Conservation (phyloP, 2,888 invertebrate genomes). For the Troglohyphantes excavatus region DNA sequence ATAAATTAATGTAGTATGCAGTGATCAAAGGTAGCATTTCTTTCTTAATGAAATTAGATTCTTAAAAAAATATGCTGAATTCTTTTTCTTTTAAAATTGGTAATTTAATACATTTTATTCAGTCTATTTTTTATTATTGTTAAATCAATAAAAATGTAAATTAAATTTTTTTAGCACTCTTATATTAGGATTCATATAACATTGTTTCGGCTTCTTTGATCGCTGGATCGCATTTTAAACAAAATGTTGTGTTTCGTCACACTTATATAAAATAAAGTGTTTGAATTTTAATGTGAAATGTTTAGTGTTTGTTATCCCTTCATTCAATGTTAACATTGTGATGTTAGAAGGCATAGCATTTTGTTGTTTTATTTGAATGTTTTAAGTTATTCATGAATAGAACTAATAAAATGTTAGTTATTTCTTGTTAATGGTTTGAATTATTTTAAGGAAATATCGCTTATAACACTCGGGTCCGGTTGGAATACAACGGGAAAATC, state of each 20-base stretch:
- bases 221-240: constrained; percentile 45
- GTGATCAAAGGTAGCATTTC: constrained; percentile 26
- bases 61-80: too few relatives aligned
- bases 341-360: constrained; percentile 40
- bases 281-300: constrained; percentile 40
- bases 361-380: constrained; percentile 54
- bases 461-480: too few relatives aligned
- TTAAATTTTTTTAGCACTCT: neutral
- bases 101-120: too few relatives aligned
- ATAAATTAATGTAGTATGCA: constrained; percentile 19
- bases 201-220: neutral
- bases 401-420: constrained; percentile 47
- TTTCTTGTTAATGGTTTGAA: constrained; percentile 17
- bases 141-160: too few relatives aligned
- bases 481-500: too few relatives aligned
- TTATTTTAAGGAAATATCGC: neutral
- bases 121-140: too few relatives aligned
- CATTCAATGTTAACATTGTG: constrained; percentile 56
- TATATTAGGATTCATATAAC: too few relatives aligned
- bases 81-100: too few relatives aligned
- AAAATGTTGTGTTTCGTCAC: constrained; percentile 46
- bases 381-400: constrained; percentile 55
- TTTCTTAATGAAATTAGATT: too few relatives aligned
- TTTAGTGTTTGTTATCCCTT: constrained; percentile 28
- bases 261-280: constrained; percentile 21